Base-by-base conservation (phyloP, 2,797 vertebrate genomes). In the Tokudaia tokunoshimensis region DNA sequence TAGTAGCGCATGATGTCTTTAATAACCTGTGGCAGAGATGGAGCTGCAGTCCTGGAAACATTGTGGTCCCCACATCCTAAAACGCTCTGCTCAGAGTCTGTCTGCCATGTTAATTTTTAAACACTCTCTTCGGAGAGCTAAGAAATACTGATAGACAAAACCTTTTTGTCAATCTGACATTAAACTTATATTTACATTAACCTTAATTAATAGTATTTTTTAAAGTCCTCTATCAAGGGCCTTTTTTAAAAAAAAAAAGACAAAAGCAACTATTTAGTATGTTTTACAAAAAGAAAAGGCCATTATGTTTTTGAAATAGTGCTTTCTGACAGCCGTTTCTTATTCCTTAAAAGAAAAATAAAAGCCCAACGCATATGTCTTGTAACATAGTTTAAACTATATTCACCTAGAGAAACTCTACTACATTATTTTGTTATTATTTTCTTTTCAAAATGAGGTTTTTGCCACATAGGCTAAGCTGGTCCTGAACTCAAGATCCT, bases 231-330 rank as follows among this genome's bases (percentile, higher is more conserved):
- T 95, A 78, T 82, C 37, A 95, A 63, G 20, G 44, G n/a, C 24
- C 84, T 89, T 61, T 85, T n/a, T 89, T 17, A 55, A 72, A 41
- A 61, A n/a, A 70, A 52, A 80, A 67, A 63, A 74, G 26, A 84
- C 17, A 74, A 95, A 96, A 93, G 17, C 47, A 96, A 90, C 11
- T 70, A 91, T 96, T 97, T 37, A 80, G 11, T 89, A 83, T 75
- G 41, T 93, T 95, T 97, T 94, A 3, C 26, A 96, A 74, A 93
- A 97, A 79, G 84, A 88, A 95, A 96, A 97, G 85, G 20, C n/a
- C 22, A 88, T 76, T 20, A 57, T 0, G 13, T 86, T 89, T 90
- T 57, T 76, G 75, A 94, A 92, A 75, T 24, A 29, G 37, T 94
- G 63, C 47, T 88, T 95, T 86, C 34, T 76, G 52, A 84, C 17